Conservation (phyloP, 1,140 invertebrate species). For the Ceratina calcarata region DNA sequence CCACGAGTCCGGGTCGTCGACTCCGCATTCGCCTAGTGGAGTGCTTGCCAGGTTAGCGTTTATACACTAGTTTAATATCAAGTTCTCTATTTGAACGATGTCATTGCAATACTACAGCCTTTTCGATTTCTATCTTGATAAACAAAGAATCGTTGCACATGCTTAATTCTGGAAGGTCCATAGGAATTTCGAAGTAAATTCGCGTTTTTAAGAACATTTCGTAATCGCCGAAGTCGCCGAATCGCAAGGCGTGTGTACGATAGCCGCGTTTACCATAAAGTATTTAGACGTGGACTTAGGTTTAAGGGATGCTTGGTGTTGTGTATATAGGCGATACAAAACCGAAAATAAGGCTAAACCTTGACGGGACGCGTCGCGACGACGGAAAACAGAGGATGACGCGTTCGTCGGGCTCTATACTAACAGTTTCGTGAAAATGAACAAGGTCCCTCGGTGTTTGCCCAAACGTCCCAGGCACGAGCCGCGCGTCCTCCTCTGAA, state of each 20-base stretch:
- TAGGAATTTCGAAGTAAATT: no score
- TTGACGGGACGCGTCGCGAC: not conserved
- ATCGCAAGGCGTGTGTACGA: no score
- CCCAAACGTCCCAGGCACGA: conserved; percentile 53
- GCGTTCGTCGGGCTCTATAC: conserved; percentile 55
- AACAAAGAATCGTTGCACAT: no score
- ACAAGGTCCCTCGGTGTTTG: conserved; percentile 51
- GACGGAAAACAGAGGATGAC: conserved; percentile 47
- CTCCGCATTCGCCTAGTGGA: conserved; percentile 72
- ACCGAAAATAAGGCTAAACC: conserved; percentile 56
- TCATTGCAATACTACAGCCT: no score
- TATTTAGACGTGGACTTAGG: conserved; percentile 66
- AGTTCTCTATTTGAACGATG: not conserved
- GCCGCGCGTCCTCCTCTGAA: conserved; percentile 22
- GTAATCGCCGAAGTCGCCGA: no score
- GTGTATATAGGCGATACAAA: conserved; percentile 63
- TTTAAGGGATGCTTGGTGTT: conserved; percentile 18
- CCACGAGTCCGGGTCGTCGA: conserved; percentile 67
- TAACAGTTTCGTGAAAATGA: conserved; percentile 58
- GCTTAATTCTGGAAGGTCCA: no score
- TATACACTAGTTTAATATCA: not conserved
- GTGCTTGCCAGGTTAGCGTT: conserved; percentile 70
- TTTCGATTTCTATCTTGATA: no score
- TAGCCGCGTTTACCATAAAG: conserved; percentile 22
- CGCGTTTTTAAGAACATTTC: no score